A percentile compares a stretch with the other conserved stretches of the same genome.
Evolutionary conservation across 2,797 vertebrate species (phyloP).

Genomic region (Schizopygopsis malacanthus): DNA sequence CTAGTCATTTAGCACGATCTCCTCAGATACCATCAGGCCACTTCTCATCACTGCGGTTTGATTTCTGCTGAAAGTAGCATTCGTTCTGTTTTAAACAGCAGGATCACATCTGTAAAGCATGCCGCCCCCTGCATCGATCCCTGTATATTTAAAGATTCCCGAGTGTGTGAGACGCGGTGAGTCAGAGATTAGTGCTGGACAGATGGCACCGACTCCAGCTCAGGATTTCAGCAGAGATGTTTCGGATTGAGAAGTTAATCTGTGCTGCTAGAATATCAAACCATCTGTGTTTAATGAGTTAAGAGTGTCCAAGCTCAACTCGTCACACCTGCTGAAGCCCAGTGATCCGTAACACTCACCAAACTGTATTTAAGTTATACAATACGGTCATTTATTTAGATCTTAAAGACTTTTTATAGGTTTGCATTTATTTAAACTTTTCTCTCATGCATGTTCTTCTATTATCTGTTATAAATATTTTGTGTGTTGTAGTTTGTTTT

Average conservation of each 20-base stretch:
- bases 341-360: not conserved
- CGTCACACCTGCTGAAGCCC: constrained; percentile 13
- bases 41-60: constrained; percentile 56
- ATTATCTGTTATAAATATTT: no score
- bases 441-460: not conserved
- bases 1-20: constrained; percentile 75
- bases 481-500: no score
- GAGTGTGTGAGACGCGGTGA: constrained; percentile 37
- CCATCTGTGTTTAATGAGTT: constrained; percentile 40
- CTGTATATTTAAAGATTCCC: constrained; percentile 69
- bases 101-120: constrained; percentile 69
- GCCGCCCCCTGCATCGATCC: constrained; percentile 67
- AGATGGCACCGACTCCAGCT: not conserved
- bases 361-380: not conserved
- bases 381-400: not conserved
- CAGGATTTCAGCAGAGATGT: constrained; percentile 8
- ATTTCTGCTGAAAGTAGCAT: constrained; percentile 77
- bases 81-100: constrained; percentile 64
- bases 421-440: not conserved
- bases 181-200: not conserved
- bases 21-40: constrained; percentile 57
- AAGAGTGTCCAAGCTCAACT: not conserved
- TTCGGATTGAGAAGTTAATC: constrained; percentile 22
- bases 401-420: not conserved
- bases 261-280: constrained; percentile 25